Evolutionary conservation across 2,888 invertebrate species (phyloP).

Genomic region (Ecliptopera silaceata): DNA sequence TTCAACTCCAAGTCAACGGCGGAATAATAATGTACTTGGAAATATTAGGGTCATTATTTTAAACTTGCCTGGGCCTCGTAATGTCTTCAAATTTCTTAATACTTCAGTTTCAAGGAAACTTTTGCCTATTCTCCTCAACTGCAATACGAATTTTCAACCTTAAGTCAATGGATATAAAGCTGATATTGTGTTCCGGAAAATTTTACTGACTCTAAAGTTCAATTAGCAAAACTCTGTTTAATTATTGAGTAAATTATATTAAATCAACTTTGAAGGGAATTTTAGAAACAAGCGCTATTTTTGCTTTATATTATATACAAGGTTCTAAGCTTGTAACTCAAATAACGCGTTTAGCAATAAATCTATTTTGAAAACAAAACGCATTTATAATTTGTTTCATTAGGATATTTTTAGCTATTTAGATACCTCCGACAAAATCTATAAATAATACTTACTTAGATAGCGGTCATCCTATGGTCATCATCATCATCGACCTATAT

Average conservation of each 20-base stretch:
- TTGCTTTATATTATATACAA: too few species aligned
- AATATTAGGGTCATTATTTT: constrained; percentile 34
- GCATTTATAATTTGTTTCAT: too few species aligned
- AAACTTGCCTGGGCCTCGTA: constrained; percentile 31
- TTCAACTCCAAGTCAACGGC: constrained; percentile 10
- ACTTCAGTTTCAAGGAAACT: constrained; percentile 12
- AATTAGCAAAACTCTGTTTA: constrained; percentile 11
- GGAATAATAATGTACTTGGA: constrained; percentile 24
- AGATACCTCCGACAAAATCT: too few species aligned
- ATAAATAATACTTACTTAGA: too few species aligned
- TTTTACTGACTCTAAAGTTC: constrained; percentile 7
- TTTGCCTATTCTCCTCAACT: constrained; percentile 9
- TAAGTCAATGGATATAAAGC: not conserved
- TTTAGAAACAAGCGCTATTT: not conserved
- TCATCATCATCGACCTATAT: too few species aligned
- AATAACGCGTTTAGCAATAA: too few species aligned
- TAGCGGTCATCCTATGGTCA: too few species aligned
- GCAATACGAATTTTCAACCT: constrained; percentile 5
- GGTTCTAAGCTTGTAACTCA: too few species aligned
- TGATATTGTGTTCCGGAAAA: not conserved
- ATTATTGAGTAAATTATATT: constrained; percentile 15
- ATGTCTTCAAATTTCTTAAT: constrained; percentile 36
- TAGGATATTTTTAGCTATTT: too few species aligned
- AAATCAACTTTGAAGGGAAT: constrained; percentile 9
- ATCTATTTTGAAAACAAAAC: too few species aligned